A percentile compares a stretch with the other conserved stretches of the same genome.
phyloP scores from a whole-genome alignment of 2,113 vertebrate genomes.

The Carassius carassius region DNA sequence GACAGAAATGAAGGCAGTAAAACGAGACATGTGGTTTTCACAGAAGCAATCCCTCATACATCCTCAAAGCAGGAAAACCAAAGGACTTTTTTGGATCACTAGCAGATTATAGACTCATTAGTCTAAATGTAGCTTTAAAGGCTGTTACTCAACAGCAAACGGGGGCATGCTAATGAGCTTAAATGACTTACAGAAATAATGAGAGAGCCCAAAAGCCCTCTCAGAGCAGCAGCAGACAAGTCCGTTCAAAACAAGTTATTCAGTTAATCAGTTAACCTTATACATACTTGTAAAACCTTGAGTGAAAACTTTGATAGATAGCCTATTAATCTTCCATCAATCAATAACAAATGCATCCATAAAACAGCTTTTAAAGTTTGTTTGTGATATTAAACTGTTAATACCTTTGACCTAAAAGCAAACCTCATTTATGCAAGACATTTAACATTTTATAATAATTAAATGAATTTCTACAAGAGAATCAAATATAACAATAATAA shows the following conservation, averaged over 20 bases:
- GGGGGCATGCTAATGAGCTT: slow-evolving; percentile 73
- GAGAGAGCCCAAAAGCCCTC: slow-evolving; percentile 67
- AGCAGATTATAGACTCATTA: slow-evolving; percentile 82
- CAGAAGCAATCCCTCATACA: neutral
- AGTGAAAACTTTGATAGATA: neutral
- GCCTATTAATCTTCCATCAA: neutral
- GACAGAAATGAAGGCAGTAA: neutral
- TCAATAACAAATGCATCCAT: neutral
- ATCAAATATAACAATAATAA: too few species aligned
- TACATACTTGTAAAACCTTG: neutral
- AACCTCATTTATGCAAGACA: neutral
- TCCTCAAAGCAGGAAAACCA: slow-evolving; percentile 55
- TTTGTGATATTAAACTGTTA: neutral
- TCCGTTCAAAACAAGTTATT: slow-evolving; percentile 58
- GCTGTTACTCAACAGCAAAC: slow-evolving; percentile 78
- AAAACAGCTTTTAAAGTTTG: neutral
- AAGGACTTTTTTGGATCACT: slow-evolving; percentile 76
- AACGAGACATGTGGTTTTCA: neutral
- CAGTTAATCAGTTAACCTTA: neutral
- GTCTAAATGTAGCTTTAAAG: slow-evolving; percentile 75
- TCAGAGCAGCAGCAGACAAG: slow-evolving; percentile 3
- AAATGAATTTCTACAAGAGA: too few species aligned
- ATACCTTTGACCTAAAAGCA: neutral
- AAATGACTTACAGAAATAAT: slow-evolving; percentile 74
- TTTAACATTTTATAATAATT: too few species aligned